Evolutionary conservation across 2,797 vertebrate species (phyloP), one percentile per base, ranked within the genome.

Genomic region (Hapalemur alaotrensis): DNA sequence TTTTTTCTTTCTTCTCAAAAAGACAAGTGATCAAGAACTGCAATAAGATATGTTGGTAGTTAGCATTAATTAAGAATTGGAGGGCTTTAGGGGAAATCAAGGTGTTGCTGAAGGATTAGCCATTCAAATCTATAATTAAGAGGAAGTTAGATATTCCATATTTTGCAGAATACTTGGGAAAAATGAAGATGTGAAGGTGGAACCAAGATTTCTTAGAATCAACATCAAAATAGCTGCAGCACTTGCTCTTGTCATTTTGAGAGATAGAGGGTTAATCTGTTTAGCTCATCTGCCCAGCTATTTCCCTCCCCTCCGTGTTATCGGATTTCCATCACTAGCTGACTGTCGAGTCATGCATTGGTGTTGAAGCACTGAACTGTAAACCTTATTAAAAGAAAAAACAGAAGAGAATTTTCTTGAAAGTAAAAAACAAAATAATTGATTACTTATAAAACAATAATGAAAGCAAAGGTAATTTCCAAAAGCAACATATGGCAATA

Each of bases 391-490:
- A 70, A 59, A 76, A n/a, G 13, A 52, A 69, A 46, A 38, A n/a
- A 54, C 25, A 73, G 28, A 57, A 57, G 8, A 52, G 5, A 52
- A 72, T 73, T 67, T 7, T 95, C 28, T 81, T 90, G 89, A 95
- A 93, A 61, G 41, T 38, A 70, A 90, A 72, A 70, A 59, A n/a
- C 20, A 41, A 43, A 52, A 52, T 80, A 65, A 73, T 23, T 17
- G 32, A 85, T 85, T 93, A 13, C 32, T 72, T 83, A 4, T 94
- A 65, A 85, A 94, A 91, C 65, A 86, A 41, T 91, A 75, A 72
- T 41, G 61, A 61, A 86, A 96, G 22, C 41, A 84, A 90, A 93
- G 57, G 50, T 65, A n/a, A 63, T 92, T 93, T 96, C 43, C 67
- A 87, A 94, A 75, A 59, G 46, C 61, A 86, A 78, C 43, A 70